A percentile compares a stretch with the other conserved stretches of the same genome.
Conservation (phyloP, 2,888 invertebrate genomes). For the Halocaridina rubra region DNA sequence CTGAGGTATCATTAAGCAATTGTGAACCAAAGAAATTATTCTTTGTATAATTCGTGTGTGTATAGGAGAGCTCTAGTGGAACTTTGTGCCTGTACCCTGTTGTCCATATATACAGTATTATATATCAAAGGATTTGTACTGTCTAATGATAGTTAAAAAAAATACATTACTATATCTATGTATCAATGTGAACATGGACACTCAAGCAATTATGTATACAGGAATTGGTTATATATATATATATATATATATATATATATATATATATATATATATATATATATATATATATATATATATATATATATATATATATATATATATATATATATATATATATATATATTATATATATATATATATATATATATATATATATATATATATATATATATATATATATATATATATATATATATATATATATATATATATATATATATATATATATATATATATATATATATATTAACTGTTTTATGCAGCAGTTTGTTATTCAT, state of each 20-base stretch:
- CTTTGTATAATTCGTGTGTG: no score
- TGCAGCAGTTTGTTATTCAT: no score
- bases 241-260: neutral
- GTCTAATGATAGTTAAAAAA: neutral
- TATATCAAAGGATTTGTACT: no score
- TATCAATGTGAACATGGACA: neutral
- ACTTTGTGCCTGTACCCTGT: no score
- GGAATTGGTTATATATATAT: neutral
- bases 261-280: neutral
- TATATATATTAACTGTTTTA: no score
- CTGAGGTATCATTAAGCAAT: no score
- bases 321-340: neutral
- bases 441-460: neutral
- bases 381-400: neutral
- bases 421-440: neutral
- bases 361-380: neutral
- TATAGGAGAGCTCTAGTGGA: no score
- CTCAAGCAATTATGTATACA: no score
- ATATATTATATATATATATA: neutral
- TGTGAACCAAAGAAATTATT: no score
- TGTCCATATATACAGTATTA: no score
- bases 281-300: neutral
- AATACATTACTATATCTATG: neutral
- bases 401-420: neutral
- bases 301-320: neutral